phyloP scores from a whole-genome alignment of 2,888 invertebrate genomes.

The Eucera pruinosa region DNA sequence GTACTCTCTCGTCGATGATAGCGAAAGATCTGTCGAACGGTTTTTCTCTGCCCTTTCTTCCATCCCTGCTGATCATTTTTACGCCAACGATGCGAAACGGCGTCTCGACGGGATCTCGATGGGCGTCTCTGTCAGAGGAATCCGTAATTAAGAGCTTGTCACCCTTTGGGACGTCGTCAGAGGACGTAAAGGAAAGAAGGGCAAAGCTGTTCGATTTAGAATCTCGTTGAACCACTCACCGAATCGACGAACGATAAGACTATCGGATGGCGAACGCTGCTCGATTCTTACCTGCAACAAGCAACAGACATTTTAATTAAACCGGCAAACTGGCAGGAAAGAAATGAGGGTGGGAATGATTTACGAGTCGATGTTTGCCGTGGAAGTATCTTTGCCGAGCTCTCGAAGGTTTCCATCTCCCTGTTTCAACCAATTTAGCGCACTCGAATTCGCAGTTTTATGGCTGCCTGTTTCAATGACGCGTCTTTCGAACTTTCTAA shows the following conservation, averaged over 20 bases:
- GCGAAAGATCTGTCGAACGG: slow-evolving; percentile 26
- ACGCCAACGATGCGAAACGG: neutral
- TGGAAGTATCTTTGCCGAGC: slow-evolving; percentile 13
- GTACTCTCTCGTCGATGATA: slow-evolving; percentile 35
- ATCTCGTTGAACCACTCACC: slow-evolving; percentile 68
- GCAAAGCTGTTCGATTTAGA: slow-evolving; percentile 71
- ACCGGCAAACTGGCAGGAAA: slow-evolving; percentile 13
- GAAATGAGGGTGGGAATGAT: slow-evolving; percentile 19
- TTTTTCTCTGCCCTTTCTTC: neutral
- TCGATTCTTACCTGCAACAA: slow-evolving; percentile 75
- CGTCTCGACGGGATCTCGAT: slow-evolving; percentile 13
- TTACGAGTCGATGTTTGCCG: slow-evolving; percentile 18
- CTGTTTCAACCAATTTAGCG: slow-evolving; percentile 12
- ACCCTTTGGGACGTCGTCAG: neutral
- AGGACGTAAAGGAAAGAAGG: slow-evolving; percentile 29
- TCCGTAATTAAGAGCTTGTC: slow-evolving; percentile 54
- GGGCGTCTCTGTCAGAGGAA: slow-evolving; percentile 3
- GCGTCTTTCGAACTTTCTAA: slow-evolving; percentile 26
- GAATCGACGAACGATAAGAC: slow-evolving; percentile 60
- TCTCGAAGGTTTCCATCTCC: neutral
- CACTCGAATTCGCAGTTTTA: slow-evolving; percentile 24
- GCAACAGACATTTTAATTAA: slow-evolving; percentile 62
- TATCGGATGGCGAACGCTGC: slow-evolving; percentile 32
- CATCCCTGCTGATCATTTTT: slow-evolving; percentile 38
- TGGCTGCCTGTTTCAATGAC: slow-evolving; percentile 27